Percentiles rank a stretch among this genome's conserved stretches.
Conservation (phyloP, 2,797 vertebrate species). For the Micropoecilia bifurca region DNA sequence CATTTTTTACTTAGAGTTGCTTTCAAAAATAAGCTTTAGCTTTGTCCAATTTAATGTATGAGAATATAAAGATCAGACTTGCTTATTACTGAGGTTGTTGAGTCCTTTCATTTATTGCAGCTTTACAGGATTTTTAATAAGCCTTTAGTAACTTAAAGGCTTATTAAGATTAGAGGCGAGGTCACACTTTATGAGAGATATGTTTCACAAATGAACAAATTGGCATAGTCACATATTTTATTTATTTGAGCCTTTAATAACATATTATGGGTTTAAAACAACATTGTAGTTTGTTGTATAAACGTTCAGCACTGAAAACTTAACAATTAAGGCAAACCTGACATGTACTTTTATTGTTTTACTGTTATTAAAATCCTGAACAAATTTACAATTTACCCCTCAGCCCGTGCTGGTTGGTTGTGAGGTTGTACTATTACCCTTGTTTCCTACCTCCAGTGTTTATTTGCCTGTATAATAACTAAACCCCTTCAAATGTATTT, state of each 20-base stretch:
- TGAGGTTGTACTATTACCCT: background rate
- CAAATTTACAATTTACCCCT: background rate
- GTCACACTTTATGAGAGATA: background rate
- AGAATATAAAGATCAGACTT: background rate
- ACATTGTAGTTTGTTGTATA: background rate
- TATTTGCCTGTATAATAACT: background rate
- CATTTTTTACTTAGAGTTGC: background rate
- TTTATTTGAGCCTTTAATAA: background rate
- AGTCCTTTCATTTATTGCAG: background rate
- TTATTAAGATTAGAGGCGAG: background rate
- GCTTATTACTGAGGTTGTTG: background rate
- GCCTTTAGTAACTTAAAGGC: background rate
- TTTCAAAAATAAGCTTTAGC: background rate
- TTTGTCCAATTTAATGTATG: background rate
- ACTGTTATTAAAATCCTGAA: background rate
- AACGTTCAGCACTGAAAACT: background rate
- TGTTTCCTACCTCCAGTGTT: background rate
- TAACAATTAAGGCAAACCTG: background rate
- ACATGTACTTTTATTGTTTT: background rate
- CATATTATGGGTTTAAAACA: background rate
- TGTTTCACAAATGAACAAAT: background rate
- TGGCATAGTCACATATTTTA: background rate
- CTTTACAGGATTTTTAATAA: background rate
- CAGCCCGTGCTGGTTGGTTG: background rate
- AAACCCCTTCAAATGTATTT: background rate